These are phyloP conservation scores for Reinhardtius hippoglossoides DNA, from an alignment of 2,113 vertebrate species.

Conservation along the genomic window DNA sequence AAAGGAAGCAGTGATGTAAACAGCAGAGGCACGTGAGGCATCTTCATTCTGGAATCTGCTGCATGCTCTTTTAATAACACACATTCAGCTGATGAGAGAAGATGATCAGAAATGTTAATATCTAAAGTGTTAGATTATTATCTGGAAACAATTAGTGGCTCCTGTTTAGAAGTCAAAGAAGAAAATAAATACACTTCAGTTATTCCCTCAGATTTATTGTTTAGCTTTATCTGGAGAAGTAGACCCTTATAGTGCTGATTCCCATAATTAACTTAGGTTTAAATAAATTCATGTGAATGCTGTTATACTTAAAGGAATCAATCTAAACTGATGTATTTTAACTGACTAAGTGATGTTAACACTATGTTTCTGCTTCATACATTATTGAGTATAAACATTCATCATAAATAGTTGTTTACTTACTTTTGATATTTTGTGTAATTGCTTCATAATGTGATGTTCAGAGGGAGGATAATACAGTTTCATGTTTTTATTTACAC, in stretches of 20 bases:
- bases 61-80: conserved; percentile 1
- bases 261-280: too few species aligned
- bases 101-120: not conserved
- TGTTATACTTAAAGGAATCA: too few species aligned
- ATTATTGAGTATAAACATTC: too few species aligned
- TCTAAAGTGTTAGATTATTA: not conserved
- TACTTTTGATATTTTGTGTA: not conserved
- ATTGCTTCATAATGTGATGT: not conserved
- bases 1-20: conserved; percentile 75
- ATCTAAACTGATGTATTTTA: too few species aligned
- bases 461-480: not conserved
- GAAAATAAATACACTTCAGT: not conserved
- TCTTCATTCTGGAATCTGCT: conserved; percentile 22
- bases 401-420: too few species aligned
- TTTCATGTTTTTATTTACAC: not conserved
- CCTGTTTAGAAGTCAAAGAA: not conserved
- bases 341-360: too few species aligned
- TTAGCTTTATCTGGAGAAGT: not conserved
- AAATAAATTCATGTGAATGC: too few species aligned
- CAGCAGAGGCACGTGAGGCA: conserved; percentile 50
- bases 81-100: not conserved
- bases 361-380: too few species aligned
- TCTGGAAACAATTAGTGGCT: not conserved
- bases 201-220: not conserved
- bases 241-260: too few species aligned